Percentiles rank a stretch among this genome's conserved stretches.
phyloP scores from a whole-genome alignment of 92 coral and sea anemone species.

The Muricea muricata region DNA sequence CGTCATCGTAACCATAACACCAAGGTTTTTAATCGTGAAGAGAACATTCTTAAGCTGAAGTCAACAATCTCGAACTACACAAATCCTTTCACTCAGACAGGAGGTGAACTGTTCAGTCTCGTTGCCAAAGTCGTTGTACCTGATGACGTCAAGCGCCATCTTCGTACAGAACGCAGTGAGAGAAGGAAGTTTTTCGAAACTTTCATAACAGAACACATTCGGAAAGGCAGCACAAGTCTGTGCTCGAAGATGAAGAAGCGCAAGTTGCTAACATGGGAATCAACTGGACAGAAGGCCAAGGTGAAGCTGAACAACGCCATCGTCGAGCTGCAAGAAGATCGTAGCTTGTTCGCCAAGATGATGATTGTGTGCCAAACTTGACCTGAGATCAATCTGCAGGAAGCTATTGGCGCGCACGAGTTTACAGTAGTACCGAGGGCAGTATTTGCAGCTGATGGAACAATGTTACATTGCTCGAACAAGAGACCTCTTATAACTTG shows the following conservation, averaged over 20 bases:
- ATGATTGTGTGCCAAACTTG: constrained; percentile 65
- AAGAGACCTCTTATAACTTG: constrained; percentile 67
- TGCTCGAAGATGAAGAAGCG: constrained; percentile 47
- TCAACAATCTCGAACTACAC: constrained; percentile 21
- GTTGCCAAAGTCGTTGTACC: constrained; percentile 61
- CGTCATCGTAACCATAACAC: constrained; percentile 63
- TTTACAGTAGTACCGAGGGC: constrained; percentile 51
- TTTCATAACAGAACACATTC: constrained; percentile 53
- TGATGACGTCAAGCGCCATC: constrained; percentile 51
- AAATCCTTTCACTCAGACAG: constrained; percentile 54
- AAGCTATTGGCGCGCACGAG: constrained; percentile 35
- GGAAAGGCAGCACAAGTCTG: constrained; percentile 39
- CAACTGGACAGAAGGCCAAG: constrained; percentile 60
- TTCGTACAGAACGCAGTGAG: constrained; percentile 35
- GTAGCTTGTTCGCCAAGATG: constrained; percentile 48
- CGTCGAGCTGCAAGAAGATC: constrained; percentile 54
- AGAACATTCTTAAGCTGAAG: constrained; percentile 29
- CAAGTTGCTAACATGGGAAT: constrained; percentile 57
- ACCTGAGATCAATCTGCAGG: constrained; percentile 55
- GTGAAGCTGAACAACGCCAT: constrained; percentile 46
- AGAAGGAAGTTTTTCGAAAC: constrained; percentile 34
- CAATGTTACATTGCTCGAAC: constrained; percentile 51
- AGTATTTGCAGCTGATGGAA: constrained; percentile 66
- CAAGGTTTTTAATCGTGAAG: constrained; percentile 27
- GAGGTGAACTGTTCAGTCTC: constrained; percentile 53